Evolutionary conservation across 2,888 invertebrate genomes (phyloP), one percentile per base, ranked within the genome.

Genomic region (Epinotia demarniana): DNA sequence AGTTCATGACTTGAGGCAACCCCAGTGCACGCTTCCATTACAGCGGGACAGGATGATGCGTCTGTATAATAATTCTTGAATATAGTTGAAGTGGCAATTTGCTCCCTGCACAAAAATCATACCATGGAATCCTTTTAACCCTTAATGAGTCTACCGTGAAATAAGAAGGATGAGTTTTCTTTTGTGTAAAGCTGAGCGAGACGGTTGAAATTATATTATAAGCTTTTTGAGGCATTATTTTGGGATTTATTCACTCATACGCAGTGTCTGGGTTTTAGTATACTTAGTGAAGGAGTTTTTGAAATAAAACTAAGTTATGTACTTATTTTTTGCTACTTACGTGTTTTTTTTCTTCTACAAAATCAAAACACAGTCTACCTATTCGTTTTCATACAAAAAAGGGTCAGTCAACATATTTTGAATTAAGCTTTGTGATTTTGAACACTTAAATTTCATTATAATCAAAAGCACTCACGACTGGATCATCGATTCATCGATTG

Each of bases 1-100:
- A 58, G 55, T 49, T 71, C 23, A 3, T 68, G 16, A 77, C 77
- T 85, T 83, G 74, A 0, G 78, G 83, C 83, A 81, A 67, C 66
- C 75, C 23, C 70, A 62, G 79, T 81, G 82, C 82, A 81, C 81
- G 81, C 80, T 81, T 85, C 84, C 83, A 85, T 87, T 85, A 84
- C 79, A 83, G 79, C 78, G 78, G 80, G 81, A 84, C 82, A 86
- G 80, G 80, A 83, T 81, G 80, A 84, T 85, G 84, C 83, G 84
- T 82, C 81, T 80, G 77, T 79, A 80, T 81, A 83, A 77, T 72
- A 74, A 75, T 79, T 79, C 82, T 81, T 82, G 81, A 82, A 84
- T 80, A 78, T 81, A 76, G 63, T 79, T 80, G 79, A 80, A 82
- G 81, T 79, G 78, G 82, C 83, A 83, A 84, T 86, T 84, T 82